phyloP scores from a whole-genome alignment of 2,113 vertebrate genomes.

The Telmatochromis sp. region DNA sequence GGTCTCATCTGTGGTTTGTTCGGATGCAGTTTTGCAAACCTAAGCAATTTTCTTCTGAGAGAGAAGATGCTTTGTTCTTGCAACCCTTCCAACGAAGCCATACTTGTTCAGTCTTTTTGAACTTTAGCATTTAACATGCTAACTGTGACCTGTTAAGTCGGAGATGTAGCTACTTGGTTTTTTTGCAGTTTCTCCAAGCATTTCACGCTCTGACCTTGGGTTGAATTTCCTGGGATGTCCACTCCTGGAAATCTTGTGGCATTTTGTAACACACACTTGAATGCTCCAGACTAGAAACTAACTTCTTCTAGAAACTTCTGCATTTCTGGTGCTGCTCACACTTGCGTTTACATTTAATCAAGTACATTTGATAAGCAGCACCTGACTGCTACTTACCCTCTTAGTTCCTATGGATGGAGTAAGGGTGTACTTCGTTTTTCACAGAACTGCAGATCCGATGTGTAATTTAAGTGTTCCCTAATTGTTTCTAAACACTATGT shows the following conservation, averaged over 20 bases:
- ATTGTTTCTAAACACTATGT: not conserved
- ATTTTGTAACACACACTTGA: not conserved
- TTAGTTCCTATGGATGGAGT: not conserved
- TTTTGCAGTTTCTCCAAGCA: not conserved
- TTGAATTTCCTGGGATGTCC: not conserved
- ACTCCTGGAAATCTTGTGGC: not conserved
- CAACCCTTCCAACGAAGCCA: not conserved
- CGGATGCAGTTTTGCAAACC: not conserved
- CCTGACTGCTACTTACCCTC: not conserved
- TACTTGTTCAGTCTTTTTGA: not conserved
- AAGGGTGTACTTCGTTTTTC: not conserved
- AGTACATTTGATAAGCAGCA: not conserved
- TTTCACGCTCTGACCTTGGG: not conserved
- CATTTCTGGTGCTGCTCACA: not conserved
- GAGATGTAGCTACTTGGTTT: not conserved
- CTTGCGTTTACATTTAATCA: not conserved
- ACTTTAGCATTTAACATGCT: not conserved
- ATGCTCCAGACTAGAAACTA: not conserved
- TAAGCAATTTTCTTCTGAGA: not conserved
- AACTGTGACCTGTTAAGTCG: not conserved
- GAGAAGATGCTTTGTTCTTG: not conserved
- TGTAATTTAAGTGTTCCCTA: not conserved
- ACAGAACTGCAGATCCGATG: not conserved
- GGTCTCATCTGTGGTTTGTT: not conserved
- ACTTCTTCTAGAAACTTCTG: not conserved